Evolutionary conservation across 2,888 invertebrate species (phyloP), one percentile per base, ranked within the genome.

Genomic region (Ichneumoninae sp.): DNA sequence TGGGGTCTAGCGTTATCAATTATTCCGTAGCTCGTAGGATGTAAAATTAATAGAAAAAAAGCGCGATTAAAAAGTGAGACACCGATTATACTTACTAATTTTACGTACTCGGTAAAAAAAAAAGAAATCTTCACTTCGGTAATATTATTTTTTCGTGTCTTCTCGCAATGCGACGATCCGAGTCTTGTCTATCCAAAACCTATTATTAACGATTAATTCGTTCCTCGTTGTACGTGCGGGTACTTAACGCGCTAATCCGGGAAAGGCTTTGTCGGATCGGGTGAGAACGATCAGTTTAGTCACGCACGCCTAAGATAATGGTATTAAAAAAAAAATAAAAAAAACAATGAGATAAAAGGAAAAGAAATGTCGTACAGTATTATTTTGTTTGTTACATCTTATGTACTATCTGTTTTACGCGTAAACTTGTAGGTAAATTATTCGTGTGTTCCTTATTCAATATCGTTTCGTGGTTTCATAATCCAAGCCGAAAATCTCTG

Each of bases 1-100:
- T 83, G 76, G 78, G 88, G 85, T 88, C 87, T 80, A 87, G 74
- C 86, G 88, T 90, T 90, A 88, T 87, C 79, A 65, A 90, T 86
- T 87, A 88, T 88, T 88, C 83, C 77, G 76, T 77, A 81, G 73
- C 22, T 60, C 16, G 60, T 84, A 84, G 84, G 33, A 77, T 76
- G 60, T 81, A 26, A 57, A 75, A 66, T 76, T 68, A 30, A 13
- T 47, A 47, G 44, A 63, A 50, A 44, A 36, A 26, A 76, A 26
- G 50, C 54, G 81, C 68, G 50, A 40, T 68, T 73, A 36, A 68
- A 63, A n/a, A 69, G 22, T 52, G 22, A 22, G 66, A 44, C 63
- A 47, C 30, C 22, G 22, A 79, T 8, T 63, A 65, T 6, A 33
- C 26, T 33, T 26, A 52, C 10, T 22, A 77, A 79, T 30, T 74